A percentile compares a stretch with the other conserved stretches of the same genome.
Conservation (phyloP, 1,140 invertebrate genomes). For the Harpegnathos saltator region DNA sequence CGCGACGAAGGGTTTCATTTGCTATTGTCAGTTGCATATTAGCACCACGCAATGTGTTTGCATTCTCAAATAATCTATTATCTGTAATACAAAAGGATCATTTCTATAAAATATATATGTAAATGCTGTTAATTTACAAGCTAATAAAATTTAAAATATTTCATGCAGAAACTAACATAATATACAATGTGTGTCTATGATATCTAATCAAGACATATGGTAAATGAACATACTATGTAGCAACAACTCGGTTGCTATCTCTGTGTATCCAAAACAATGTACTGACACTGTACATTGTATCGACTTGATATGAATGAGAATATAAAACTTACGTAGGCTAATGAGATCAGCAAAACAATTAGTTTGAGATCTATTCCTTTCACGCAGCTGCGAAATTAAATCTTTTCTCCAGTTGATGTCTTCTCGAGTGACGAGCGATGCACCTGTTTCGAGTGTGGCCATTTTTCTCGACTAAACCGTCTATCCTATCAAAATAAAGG, state of each 20-base stretch:
- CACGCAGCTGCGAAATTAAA: constrained; percentile 87
- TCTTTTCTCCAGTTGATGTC: constrained; percentile 86
- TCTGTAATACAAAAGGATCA: constrained; percentile 87
- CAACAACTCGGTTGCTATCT: no score
- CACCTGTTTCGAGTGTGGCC: constrained; percentile 73
- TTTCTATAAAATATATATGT: no score
- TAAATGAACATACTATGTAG: background rate
- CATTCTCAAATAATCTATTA: constrained; percentile 94
- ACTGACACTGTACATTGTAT: background rate
- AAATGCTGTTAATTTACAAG: background rate
- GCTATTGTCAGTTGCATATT: constrained; percentile 94
- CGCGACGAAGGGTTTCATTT: constrained; percentile 92
- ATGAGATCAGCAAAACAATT: constrained; percentile 88
- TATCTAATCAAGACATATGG: constrained; percentile 22
- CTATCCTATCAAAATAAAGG: background rate
- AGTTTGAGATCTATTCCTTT: constrained; percentile 87
- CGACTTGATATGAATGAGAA: background rate
- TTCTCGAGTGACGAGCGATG: constrained; percentile 74
- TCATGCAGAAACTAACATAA: no score
- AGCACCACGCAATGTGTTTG: constrained; percentile 91
- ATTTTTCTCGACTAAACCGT: constrained; percentile 67
- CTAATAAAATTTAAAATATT: no score
- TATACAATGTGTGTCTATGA: background rate
- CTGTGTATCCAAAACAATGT: background rate
- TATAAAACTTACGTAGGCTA: constrained; percentile 86